Conservation (phyloP, 2,113 vertebrate genomes). For the Gymnarchus niloticus region DNA sequence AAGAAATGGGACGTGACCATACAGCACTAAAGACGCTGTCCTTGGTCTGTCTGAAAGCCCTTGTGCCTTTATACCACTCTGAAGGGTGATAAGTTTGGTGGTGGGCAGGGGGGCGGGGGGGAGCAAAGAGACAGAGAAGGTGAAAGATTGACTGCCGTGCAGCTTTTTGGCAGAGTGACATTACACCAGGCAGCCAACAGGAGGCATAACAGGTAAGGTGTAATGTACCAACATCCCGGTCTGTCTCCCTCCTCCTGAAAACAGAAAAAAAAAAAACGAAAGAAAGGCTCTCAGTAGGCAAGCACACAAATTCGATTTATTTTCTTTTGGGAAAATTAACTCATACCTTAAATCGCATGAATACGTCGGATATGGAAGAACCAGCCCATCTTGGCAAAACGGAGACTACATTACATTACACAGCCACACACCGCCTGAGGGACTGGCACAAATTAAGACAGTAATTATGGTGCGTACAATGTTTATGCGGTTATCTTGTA, state of each 20-base stretch:
- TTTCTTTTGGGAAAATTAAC: conserved; percentile 11
- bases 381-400: background rate
- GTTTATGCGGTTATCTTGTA: background rate
- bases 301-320: background rate
- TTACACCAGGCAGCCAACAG: background rate
- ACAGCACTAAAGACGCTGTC: background rate
- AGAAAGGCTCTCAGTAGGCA: background rate
- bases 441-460: conserved; percentile 12
- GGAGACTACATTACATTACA: background rate
- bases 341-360: background rate
- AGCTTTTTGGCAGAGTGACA: background rate
- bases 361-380: background rate
- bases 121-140: no score
- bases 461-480: background rate
- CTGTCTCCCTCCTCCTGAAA: background rate
- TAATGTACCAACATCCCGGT: background rate
- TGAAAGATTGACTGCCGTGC: background rate
- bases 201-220: background rate
- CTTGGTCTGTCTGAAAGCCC: background rate
- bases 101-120: background rate
- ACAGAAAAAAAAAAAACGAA: background rate
- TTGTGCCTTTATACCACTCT: background rate
- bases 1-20: no score
- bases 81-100: background rate
- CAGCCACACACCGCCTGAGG: background rate